Evolutionary conservation across 2,113 vertebrate species (phyloP), one percentile per base, ranked within the genome.

Genomic region (Sakesphorus luctuosus): DNA sequence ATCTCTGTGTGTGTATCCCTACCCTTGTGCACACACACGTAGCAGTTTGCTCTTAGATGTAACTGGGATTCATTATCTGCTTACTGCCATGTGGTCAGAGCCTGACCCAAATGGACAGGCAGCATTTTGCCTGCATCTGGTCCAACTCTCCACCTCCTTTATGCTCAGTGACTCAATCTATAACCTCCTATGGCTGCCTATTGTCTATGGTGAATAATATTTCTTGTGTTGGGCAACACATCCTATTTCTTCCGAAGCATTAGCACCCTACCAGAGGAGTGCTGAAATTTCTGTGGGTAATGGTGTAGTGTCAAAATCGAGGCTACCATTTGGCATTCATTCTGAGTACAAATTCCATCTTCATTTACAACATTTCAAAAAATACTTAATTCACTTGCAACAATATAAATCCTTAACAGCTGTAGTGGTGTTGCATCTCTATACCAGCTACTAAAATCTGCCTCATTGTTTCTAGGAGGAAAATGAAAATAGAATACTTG

Each of bases 371-470:
- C 14, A 18, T 71, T 88, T 75, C 46, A 26, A 90, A 77, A 50
- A 35, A 44, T 40, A 13, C 26, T 36, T 66, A 12, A 7, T 77
- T 87, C 28, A 7, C 46, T 58, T 71, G 11, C 0, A 25, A 24
- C 0, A 0, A 4, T 61, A 8, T 16, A 75, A 90, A 56, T 74
- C 29, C n/a, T 7, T 40, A 29, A 53, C 17, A 65, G 13, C 2
- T 9, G 40, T 2, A 40, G 46, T 59, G 50, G 10, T 38, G 9
- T 76, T 55, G 26, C 38, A 29, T 46, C 47, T 4, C 0, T 83
- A 31, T 58, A 20, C 26, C 43, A 53, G n/a, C 61, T 73, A n/a
- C 33, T 81, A 19, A 68, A 81, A 81, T 81, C 55, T 91, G 91
- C 24, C 47, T 85, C 3, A 0, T 85, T 66, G 53, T 80, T 96